A percentile compares a stretch with the other conserved stretches of the same genome.
phyloP scores from a whole-genome alignment of 2,888 invertebrate genomes.

The Tyria jacobaeae region DNA sequence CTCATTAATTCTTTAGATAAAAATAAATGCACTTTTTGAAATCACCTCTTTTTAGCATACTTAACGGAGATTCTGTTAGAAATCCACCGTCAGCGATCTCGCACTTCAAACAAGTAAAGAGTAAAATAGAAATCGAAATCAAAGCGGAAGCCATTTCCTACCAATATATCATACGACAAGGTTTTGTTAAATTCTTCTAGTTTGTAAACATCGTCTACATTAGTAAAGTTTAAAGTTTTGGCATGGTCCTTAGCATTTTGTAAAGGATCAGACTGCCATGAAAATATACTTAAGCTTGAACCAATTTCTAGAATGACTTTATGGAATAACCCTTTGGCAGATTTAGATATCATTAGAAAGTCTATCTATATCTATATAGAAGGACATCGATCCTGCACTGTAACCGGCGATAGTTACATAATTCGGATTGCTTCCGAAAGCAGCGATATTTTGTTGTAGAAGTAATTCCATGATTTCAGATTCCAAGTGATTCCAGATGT shows the following conservation, averaged over 20 bases:
- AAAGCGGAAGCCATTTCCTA: constrained; percentile 29
- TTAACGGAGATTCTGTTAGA: constrained; percentile 53
- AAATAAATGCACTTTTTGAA: constrained; percentile 56
- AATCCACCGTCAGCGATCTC: constrained; percentile 46
- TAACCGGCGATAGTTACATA: constrained; percentile 60
- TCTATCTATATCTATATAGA: too few relatives aligned
- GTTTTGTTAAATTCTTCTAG: constrained; percentile 61
- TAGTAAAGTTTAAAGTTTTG: constrained; percentile 46
- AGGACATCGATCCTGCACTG: constrained; percentile 59
- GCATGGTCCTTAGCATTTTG: constrained; percentile 55
- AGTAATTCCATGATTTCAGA: too few relatives aligned
- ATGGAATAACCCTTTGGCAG: constrained; percentile 55
- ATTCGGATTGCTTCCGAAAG: constrained; percentile 61
- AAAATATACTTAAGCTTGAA: constrained; percentile 45
- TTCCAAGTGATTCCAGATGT: too few relatives aligned
- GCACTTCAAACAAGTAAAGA: constrained; percentile 52
- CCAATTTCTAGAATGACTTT: constrained; percentile 64
- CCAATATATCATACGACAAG: constrained; percentile 50
- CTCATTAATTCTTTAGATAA: too few relatives aligned
- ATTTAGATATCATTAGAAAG: constrained; percentile 55
- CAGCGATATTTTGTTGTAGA: constrained; percentile 59
- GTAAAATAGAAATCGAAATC: constrained; percentile 45
- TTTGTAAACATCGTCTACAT: constrained; percentile 54
- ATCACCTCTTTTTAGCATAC: constrained; percentile 52
- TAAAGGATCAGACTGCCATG: constrained; percentile 56